These are phyloP conservation scores for Addax nasomaculatus DNA, from an alignment of 2,113 vertebrate species.

Conservation along the genomic window DNA sequence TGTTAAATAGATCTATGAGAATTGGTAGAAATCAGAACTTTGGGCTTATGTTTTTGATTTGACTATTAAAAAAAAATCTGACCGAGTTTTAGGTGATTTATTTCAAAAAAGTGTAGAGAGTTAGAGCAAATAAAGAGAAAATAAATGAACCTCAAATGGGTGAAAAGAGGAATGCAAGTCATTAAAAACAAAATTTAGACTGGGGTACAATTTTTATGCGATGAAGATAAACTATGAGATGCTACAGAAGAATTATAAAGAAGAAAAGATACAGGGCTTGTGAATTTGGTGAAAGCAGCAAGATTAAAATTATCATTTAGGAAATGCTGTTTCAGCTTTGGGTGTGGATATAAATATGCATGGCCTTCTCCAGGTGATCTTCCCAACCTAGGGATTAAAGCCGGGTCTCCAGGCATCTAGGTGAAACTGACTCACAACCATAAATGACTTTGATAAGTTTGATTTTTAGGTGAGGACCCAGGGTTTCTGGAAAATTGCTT, in stretches of 20 bases:
- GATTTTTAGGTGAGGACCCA: not conserved
- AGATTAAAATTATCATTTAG: not conserved
- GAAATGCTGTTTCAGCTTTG: not conserved
- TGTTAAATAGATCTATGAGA: not conserved
- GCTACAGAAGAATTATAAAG: not conserved
- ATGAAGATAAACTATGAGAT: not conserved
- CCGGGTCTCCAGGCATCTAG: not conserved
- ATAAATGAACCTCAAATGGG: not conserved
- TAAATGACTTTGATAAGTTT: not conserved
- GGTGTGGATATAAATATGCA: not conserved
- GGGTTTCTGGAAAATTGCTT: not conserved
- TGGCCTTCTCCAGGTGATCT: not conserved
- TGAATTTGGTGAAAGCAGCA: not conserved
- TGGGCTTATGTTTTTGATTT: not conserved
- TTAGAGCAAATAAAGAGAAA: slow-evolving; percentile 1
- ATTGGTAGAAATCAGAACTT: not conserved
- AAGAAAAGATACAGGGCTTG: not conserved
- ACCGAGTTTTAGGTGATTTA: not conserved
- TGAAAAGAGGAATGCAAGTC: not conserved
- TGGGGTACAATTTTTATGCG: not conserved
- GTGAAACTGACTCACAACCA: not conserved
- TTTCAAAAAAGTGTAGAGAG: not conserved
- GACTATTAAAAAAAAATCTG: not conserved
- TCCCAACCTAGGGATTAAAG: not conserved
- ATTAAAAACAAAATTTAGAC: slow-evolving; percentile 15